phyloP scores from a whole-genome alignment of 2,797 vertebrate species.

The Pampus argenteus region DNA sequence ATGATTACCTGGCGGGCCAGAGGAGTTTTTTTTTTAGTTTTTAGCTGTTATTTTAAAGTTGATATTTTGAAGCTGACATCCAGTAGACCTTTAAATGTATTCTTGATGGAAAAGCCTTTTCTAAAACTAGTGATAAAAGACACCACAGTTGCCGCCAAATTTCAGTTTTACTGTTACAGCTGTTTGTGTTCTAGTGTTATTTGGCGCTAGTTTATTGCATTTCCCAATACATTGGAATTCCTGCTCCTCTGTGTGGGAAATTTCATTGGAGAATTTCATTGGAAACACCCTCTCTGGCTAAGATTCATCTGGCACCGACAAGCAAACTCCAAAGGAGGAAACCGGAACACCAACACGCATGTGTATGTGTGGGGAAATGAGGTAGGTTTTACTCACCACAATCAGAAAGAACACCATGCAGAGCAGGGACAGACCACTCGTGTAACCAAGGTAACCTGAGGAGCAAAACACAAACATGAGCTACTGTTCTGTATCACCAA shows the following conservation, averaged over 20 bases:
- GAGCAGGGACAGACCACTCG: constrained; percentile 95
- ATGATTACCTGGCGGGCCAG: constrained; percentile 90
- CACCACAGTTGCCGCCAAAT: not conserved
- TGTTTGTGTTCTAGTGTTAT: not conserved
- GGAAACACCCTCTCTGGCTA: constrained; percentile 29
- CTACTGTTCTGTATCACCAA: not conserved
- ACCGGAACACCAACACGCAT: not conserved
- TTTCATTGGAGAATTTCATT: not conserved
- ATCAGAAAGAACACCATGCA: constrained; percentile 99
- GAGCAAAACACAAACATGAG: constrained; percentile 32
- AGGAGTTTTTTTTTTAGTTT: not conserved
- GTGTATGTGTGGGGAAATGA: not conserved
- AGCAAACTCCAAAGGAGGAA: not conserved
- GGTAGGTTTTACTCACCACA: constrained; percentile 89
- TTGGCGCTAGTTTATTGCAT: not conserved
- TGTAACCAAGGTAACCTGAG: constrained; percentile 97
- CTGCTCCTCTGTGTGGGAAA: not conserved
- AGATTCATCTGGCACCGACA: constrained; percentile 15
- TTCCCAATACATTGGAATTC: not conserved
- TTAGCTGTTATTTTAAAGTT: not conserved
- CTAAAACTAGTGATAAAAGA: not conserved
- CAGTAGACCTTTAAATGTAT: too few species aligned
- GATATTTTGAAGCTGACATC: not conserved
- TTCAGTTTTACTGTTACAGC: not conserved
- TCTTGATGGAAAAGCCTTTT: not conserved